Percentiles rank a stretch among this genome's conserved stretches.
phyloP scores from a whole-genome alignment of 2,797 vertebrate species.

The Epinephelus awoara region DNA sequence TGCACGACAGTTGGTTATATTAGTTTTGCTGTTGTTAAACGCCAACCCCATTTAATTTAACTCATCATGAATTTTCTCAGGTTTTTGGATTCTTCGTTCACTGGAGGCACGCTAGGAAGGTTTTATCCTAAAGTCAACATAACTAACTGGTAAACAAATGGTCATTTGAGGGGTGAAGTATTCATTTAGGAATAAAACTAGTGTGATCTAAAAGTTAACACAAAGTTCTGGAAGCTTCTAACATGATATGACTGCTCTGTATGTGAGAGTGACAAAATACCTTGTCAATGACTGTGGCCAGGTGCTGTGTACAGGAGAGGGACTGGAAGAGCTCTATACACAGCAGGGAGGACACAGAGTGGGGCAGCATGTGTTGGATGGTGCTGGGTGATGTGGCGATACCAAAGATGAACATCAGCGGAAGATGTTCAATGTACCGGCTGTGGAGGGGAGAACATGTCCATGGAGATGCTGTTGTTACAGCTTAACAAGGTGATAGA shows the following conservation, averaged over 20 bases:
- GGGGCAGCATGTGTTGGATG: conserved; percentile 93
- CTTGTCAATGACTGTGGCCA: conserved; percentile 94
- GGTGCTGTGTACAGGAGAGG: conserved; percentile 93
- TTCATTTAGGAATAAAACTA: neutral
- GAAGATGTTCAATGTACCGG: conserved; percentile 91
- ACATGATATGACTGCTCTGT: neutral
- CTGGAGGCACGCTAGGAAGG: too few species aligned
- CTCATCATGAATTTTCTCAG: too few species aligned
- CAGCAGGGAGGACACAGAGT: conserved; percentile 94
- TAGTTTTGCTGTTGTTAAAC: too few species aligned
- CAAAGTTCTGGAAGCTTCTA: too few species aligned
- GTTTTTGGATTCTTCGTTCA: too few species aligned
- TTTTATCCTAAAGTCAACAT: too few species aligned
- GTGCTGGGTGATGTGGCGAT: conserved; percentile 96
- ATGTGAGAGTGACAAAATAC: conserved; percentile 75
- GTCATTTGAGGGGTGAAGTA: too few species aligned
- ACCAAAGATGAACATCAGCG: conserved; percentile 94
- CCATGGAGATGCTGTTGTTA: neutral
- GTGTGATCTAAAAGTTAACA: neutral
- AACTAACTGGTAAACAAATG: too few species aligned
- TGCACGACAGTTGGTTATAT: too few species aligned
- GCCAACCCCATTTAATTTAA: too few species aligned
- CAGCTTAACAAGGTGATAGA: neutral
- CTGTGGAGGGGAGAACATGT: conserved; percentile 73
- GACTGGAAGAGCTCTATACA: conserved; percentile 98